Evolutionary conservation across 2,888 invertebrate species (phyloP).

Genomic region (Pomacea canaliculata): DNA sequence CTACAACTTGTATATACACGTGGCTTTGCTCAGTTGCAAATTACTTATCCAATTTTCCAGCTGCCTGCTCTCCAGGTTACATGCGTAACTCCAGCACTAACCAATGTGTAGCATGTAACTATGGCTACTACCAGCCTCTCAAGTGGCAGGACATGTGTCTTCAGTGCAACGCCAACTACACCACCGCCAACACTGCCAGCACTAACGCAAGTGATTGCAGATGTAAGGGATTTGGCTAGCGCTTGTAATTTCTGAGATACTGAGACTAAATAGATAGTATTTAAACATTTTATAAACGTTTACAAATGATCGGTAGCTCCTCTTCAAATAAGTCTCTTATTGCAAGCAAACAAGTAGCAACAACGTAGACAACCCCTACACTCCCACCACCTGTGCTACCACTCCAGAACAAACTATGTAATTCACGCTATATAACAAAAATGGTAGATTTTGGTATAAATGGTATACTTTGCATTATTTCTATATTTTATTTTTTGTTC

Average conservation of each 20-base stretch:
- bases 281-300: too few relatives aligned
- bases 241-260: too few relatives aligned
- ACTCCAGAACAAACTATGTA: not conserved
- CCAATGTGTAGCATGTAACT: conserved; percentile 81
- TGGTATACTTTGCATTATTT: not conserved
- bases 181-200: conserved; percentile 22
- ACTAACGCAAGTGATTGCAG: not conserved
- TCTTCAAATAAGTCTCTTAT: too few relatives aligned
- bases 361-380: too few relatives aligned
- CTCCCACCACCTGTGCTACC: too few relatives aligned
- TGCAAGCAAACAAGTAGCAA: too few relatives aligned
- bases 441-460: not conserved
- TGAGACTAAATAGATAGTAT: too few relatives aligned
- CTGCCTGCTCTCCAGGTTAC: conserved; percentile 42
- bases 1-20: too few relatives aligned
- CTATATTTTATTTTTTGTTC: too few relatives aligned
- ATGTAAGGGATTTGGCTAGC: not conserved
- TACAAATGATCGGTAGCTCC: too few relatives aligned
- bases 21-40: too few relatives aligned
- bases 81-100: conserved; percentile 75
- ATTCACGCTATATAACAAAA: not conserved
- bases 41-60: conserved; percentile 31
- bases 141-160: conserved; percentile 84
- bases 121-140: conserved; percentile 58
- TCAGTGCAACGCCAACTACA: conserved; percentile 28